phyloP scores from a whole-genome alignment of 1,140 invertebrate species.

The Bombus pyrosoma region DNA sequence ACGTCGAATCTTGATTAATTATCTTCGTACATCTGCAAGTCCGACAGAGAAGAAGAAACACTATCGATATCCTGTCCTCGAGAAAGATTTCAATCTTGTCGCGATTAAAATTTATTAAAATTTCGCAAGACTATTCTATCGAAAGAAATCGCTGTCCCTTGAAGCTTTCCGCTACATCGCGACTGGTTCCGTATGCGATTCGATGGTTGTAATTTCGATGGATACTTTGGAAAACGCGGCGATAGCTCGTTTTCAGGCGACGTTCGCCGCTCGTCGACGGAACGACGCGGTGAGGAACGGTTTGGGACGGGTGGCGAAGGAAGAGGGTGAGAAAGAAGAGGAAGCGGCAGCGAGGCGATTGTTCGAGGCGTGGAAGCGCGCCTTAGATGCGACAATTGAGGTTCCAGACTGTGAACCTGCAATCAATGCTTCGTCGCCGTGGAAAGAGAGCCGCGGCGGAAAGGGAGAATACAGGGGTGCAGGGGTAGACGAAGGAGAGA shows the following conservation, averaged over 20 bases:
- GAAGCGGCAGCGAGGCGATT: slow-evolving; percentile 73
- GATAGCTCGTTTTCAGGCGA: slow-evolving; percentile 45
- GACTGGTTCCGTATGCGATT: slow-evolving; percentile 59
- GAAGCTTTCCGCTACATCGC: background rate
- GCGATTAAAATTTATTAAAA: background rate
- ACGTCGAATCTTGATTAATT: slow-evolving; percentile 14
- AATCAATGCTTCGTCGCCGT: slow-evolving; percentile 77
- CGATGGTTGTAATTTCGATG: slow-evolving; percentile 67
- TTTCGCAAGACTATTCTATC: background rate
- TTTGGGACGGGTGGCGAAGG: slow-evolving; percentile 34
- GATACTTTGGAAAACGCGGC: slow-evolving; percentile 53
- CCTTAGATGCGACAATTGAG: slow-evolving; percentile 81
- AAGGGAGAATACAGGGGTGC: background rate
- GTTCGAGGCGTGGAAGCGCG: slow-evolving; percentile 79
- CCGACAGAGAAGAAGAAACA: slow-evolving; percentile 3
- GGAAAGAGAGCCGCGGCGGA: slow-evolving; percentile 53
- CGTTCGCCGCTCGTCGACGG: slow-evolving; percentile 13
- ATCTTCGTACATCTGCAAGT: slow-evolving; percentile 27
- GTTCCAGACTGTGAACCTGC: slow-evolving; percentile 80
- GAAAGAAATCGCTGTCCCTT: background rate
- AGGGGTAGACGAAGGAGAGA: slow-evolving; percentile 14
- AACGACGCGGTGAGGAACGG: background rate
- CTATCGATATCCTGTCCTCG: background rate
- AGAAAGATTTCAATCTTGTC: background rate
- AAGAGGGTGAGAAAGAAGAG: slow-evolving; percentile 57